Base-by-base conservation (phyloP, 2,113 vertebrate genomes). In the Oryzias woworae region DNA sequence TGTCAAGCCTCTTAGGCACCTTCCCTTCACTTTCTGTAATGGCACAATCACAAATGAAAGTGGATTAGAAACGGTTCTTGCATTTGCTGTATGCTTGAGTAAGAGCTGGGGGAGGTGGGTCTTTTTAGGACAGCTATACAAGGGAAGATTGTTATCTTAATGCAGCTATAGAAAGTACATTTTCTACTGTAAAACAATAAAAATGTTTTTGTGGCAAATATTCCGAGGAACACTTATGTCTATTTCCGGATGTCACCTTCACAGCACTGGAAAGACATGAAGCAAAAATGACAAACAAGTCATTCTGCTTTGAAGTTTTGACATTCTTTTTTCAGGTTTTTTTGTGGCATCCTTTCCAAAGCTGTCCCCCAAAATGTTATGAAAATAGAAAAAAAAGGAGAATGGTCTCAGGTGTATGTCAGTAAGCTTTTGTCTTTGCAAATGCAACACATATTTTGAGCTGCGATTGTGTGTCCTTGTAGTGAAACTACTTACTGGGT, bases 31-130 rank as follows among this genome's bases (percentile, higher is more conserved):
- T 53, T 47, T 36, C 62, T 58, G 49, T 82, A 73, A 75, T 74
- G 66, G 56, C 36, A 59, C 73, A 75, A 58, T 53, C 68, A 69
- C 56, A 74, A 64, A 73, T 72, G 31, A 60, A 18, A 52, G 18
- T n/a, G 43, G 6, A 13, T 28, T n/a, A 31, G 31, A 13, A n/a
- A 10, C 2, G 17, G 47, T 18, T n/a, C 13, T 23, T 58, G 24
- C 36, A 36, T 36, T 36, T 36, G 8, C 31, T 36, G 7, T 8
- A 10, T 28, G n/a, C 23, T 1, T 16, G 15, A 16, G 14, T 52
- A 14, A 23, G 1, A 3, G 4, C 18, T 20, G 69, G 18, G 20
- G 26, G 20, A 14, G 15, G 58, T 64, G 42, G 45, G 44, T 51
- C 47, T 54, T 45, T 55, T 17, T n/a, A 46, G 51, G 42, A 13